These are phyloP conservation scores for Oreochromis grahami DNA, from an alignment of 2,797 vertebrate genomes.

Conservation along the genomic window DNA sequence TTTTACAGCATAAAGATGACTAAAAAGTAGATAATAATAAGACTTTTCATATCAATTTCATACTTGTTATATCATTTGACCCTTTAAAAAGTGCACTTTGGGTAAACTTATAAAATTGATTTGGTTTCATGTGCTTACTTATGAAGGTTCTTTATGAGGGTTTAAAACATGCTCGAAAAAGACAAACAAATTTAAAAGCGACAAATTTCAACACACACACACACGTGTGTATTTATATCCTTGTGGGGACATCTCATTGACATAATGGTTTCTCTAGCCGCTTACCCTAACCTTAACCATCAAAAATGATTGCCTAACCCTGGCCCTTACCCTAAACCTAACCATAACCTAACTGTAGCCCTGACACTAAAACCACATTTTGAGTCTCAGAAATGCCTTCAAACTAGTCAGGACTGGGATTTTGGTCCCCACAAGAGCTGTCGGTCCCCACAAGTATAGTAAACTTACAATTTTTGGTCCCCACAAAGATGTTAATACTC, in stretches of 20 bases:
- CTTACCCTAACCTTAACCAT: neutral
- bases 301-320: neutral
- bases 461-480: neutral
- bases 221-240: neutral
- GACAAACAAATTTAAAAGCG: neutral
- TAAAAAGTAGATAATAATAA: neutral
- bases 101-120: neutral
- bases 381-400: neutral
- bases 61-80: neutral
- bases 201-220: neutral
- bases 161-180: neutral
- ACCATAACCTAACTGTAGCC: neutral
- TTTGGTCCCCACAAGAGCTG: neutral
- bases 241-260: neutral
- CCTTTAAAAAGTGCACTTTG: neutral
- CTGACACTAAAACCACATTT: neutral
- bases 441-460: neutral
- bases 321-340: accelerated
- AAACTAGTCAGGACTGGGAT: accelerated
- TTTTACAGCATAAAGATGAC: neutral
- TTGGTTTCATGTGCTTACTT: neutral
- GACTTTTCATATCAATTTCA: neutral
- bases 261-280: neutral
- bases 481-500: neutral
- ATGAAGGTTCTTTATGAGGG: neutral